These are phyloP conservation scores for Paralichthys olivaceus DNA, from an alignment of 2,113 vertebrate genomes.

Conservation along the genomic window DNA sequence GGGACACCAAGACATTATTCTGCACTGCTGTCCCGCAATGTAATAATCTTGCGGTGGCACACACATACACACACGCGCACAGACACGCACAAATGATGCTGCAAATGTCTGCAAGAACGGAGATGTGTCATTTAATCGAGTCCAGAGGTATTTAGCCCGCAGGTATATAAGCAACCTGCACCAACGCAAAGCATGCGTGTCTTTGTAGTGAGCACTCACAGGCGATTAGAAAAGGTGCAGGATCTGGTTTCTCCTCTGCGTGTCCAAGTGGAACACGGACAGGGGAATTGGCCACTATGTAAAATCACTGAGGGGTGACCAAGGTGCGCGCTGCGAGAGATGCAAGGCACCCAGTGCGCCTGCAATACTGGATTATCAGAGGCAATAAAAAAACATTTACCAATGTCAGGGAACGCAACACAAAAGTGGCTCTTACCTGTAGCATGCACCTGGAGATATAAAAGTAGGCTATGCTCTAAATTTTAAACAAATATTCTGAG, in stretches of 20 bases:
- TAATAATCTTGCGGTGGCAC: slow-evolving; percentile 55
- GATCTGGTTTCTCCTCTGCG: slow-evolving; percentile 88
- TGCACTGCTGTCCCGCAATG: slow-evolving; percentile 37
- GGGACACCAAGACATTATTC: slow-evolving; percentile 50
- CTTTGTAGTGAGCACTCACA: slow-evolving; percentile 75
- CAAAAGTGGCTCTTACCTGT: slow-evolving; percentile 70
- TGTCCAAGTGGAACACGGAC: slow-evolving; percentile 84
- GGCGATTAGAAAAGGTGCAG: slow-evolving; percentile 82
- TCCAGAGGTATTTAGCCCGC: slow-evolving; percentile 35
- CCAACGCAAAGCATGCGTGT: slow-evolving; percentile 67
- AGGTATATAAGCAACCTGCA: slow-evolving; percentile 51
- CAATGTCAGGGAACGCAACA: neutral
- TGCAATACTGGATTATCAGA: slow-evolving; percentile 32
- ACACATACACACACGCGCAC: slow-evolving; percentile 14
- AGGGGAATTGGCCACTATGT: slow-evolving; percentile 65
- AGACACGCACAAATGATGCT: slow-evolving; percentile 22
- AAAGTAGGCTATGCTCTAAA: neutral
- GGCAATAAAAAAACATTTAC: slow-evolving; percentile 9
- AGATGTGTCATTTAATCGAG: slow-evolving; percentile 60
- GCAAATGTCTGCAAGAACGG: slow-evolving; percentile 32
- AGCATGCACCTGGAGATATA: slow-evolving; percentile 17
- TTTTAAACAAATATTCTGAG: slow-evolving; percentile 1
- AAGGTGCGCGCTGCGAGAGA: slow-evolving; percentile 50
- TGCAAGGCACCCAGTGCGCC: slow-evolving; percentile 15
- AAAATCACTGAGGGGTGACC: slow-evolving; percentile 85